Evolutionary conservation across 2,113 vertebrate species (phyloP), one percentile per base, ranked within the genome.

Genomic region (Cromileptes altivelis): DNA sequence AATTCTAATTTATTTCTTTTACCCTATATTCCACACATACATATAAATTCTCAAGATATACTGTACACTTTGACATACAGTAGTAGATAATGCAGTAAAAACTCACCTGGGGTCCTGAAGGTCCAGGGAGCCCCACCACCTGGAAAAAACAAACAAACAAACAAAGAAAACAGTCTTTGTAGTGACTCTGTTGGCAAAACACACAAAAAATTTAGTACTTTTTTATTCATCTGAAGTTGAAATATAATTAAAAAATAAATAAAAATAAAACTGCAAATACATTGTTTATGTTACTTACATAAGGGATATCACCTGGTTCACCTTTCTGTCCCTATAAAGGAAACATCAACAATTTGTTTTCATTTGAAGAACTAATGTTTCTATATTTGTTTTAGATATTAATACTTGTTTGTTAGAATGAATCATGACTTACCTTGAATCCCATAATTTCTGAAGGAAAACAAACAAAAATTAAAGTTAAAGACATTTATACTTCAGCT

Each of bases 301-400:
- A 92, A 78, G 98, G 98, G 50, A 99, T 97, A 87, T 98, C 92
- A 85, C 98, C 98, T 72, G 98, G 98, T 89, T 99, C 98, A 76
- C 98, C 98, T 95, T 99, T 99, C 91, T 99, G 95, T 53, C 98
- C 98, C 98, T 99, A 42, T 15, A 67, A 79, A 50, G 30, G 75
- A 85, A 30, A 37, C 0, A 78, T 23, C 5, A 52, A 50, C 6
- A 19, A 11, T 18, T 50, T 68, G 21, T 40, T 62, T 47, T 4
- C 19, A 50, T 52, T 47, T 37, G 4, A 23, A 23, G 13, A 10
- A 23, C 52, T 21, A 42, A 4, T 21, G n/a, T 33, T 42, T 50
- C 0, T 23, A 12, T 18, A 57, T 30, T 25, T 30, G 1, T 50
- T 71, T 55, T 27, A 27, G 23, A 64, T 7, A 10, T 37, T 1